A percentile compares a stretch with the other conserved stretches of the same genome.
Conservation (phyloP, 2,113 vertebrate genomes). For the Anguilla rostrata region DNA sequence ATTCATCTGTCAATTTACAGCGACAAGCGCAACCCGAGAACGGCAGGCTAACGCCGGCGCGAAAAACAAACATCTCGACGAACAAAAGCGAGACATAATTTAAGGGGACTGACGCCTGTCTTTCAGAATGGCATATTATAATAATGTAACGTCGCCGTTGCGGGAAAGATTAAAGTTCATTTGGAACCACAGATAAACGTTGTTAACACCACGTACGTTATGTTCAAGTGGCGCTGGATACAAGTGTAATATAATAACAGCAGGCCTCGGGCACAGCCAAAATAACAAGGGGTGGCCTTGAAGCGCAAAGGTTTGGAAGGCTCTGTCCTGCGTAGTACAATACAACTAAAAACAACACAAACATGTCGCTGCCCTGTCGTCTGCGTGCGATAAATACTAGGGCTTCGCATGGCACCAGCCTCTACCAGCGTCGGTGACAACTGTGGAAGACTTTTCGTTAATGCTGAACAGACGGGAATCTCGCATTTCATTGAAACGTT, state of each 20-base stretch:
- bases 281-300: constrained; percentile 1
- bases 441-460: neutral
- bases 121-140: neutral
- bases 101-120: neutral
- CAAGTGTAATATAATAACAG: neutral
- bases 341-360: neutral
- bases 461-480: neutral
- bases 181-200: neutral
- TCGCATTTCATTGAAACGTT: neutral
- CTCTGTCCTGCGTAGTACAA: neutral
- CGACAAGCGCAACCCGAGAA: neutral
- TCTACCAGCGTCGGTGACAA: neutral
- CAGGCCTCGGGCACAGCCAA: neutral
- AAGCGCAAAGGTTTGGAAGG: neutral
- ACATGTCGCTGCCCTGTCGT: neutral
- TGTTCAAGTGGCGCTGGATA: neutral
- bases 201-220: neutral
- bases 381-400: neutral
- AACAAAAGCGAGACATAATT: neutral
- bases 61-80: neutral
- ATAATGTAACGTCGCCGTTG: neutral
- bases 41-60: neutral
- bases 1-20: neutral
- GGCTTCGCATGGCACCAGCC: neutral
- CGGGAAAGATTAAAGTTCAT: neutral